Conservation (phyloP, 2,113 vertebrate genomes). For the Laticauda laticaudata region DNA sequence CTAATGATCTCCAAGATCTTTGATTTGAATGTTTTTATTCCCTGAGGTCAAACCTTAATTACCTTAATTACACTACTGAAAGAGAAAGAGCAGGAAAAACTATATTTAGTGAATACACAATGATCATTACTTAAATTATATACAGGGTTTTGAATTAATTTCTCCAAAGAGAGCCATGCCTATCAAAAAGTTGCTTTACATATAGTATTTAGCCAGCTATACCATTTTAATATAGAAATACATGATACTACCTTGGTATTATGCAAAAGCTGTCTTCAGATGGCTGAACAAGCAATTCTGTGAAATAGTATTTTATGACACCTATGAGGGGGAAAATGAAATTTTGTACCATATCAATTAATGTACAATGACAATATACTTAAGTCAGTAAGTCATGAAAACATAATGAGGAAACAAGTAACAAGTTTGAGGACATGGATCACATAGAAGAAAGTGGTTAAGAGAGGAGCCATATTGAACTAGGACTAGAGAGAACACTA, state of each 20-base stretch:
- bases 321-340: slow-evolving; percentile 69
- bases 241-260: slow-evolving; percentile 63
- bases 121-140: neutral
- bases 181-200: neutral
- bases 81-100: slow-evolving; percentile 6
- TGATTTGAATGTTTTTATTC: neutral
- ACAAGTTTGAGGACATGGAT: neutral
- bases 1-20: neutral
- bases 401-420: neutral
- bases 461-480: neutral
- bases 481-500: neutral
- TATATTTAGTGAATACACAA: neutral
- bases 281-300: slow-evolving; percentile 80
- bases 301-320: slow-evolving; percentile 85
- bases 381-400: neutral
- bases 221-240: slow-evolving; percentile 24
- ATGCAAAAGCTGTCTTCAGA: slow-evolving; percentile 63
- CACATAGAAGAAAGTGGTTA: neutral
- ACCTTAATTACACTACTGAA: neutral
- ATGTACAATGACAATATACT: neutral
- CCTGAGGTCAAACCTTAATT: neutral
- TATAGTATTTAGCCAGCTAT: neutral
- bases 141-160: neutral
- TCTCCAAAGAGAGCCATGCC: neutral
- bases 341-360: neutral